These are phyloP conservation scores for Caerostris darwini DNA, from an alignment of 1,140 invertebrate genomes.

Conservation along the genomic window DNA sequence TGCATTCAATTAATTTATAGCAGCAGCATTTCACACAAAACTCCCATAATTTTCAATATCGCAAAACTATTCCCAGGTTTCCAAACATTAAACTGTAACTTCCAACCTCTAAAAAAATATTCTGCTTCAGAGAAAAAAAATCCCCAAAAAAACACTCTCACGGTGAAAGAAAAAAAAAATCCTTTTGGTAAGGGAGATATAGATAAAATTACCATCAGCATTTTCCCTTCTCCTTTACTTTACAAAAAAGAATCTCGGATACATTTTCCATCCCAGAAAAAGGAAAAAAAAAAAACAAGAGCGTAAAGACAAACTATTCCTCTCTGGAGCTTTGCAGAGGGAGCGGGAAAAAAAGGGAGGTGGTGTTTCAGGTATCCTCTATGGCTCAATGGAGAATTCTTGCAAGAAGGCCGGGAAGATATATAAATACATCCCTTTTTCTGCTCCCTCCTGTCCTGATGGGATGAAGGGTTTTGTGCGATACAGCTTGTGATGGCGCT, in stretches of 20 bases:
- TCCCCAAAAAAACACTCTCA: neutral
- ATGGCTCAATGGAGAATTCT: conserved; percentile 74
- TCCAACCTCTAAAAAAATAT: neutral
- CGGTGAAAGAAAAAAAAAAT: neutral
- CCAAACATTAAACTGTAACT: neutral
- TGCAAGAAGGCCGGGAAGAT: neutral
- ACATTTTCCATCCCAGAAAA: conserved; percentile 39
- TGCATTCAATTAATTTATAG: conserved; percentile 71
- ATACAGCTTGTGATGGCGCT: conserved; percentile 70
- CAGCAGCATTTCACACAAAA: conserved; percentile 58
- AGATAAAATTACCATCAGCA: conserved; percentile 66
- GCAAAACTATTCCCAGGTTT: neutral
- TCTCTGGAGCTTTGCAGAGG: conserved; percentile 24
- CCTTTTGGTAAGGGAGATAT: conserved; percentile 3
- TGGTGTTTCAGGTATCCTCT: conserved; percentile 70
- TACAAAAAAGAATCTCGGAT: conserved; percentile 41
- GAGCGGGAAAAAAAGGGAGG: neutral
- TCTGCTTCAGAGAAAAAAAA: neutral
- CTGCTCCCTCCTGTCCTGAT: conserved; percentile 34
- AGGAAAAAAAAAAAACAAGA: neutral
- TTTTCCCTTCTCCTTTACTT: conserved; percentile 8
- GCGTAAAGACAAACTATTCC: conserved; percentile 60
- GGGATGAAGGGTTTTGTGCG: conserved; percentile 69
- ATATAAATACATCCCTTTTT: conserved; percentile 68
- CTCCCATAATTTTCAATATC: conserved; percentile 74